phyloP scores from a whole-genome alignment of 2,797 vertebrate genomes.

The Pitangus sulphuratus region DNA sequence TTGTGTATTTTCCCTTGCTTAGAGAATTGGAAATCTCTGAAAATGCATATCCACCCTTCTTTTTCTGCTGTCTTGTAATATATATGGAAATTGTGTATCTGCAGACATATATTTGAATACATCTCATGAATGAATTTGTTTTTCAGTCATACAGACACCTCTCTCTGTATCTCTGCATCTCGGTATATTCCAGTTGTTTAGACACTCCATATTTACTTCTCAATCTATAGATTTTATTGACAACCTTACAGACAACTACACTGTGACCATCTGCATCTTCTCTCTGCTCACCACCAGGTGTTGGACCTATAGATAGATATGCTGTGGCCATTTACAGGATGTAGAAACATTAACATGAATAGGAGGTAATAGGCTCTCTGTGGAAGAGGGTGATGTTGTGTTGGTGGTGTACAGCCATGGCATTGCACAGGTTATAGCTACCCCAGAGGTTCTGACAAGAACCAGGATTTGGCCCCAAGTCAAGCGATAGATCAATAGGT shows the following conservation, averaged over 20 bases:
- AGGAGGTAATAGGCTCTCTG: not conserved
- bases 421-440: not conserved
- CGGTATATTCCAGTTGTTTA: not conserved
- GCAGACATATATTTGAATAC: constrained; percentile 10
- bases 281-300: not conserved
- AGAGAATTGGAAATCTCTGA: not conserved
- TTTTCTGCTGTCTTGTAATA: not conserved
- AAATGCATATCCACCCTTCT: not conserved
- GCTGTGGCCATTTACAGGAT: not conserved
- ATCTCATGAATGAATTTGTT: not conserved
- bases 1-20: not conserved
- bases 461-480: not conserved
- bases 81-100: not conserved
- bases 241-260: not conserved
- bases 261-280: not conserved
- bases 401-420: not conserved
- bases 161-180: not conserved
- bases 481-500: not conserved
- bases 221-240: not conserved
- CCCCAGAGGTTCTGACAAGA: not conserved
- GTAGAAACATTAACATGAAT: not conserved
- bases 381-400: not conserved
- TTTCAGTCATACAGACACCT: not conserved
- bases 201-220: not conserved
- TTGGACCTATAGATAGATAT: not conserved